Conservation (phyloP, 1,140 invertebrate genomes). For the Orussus abietinus region DNA sequence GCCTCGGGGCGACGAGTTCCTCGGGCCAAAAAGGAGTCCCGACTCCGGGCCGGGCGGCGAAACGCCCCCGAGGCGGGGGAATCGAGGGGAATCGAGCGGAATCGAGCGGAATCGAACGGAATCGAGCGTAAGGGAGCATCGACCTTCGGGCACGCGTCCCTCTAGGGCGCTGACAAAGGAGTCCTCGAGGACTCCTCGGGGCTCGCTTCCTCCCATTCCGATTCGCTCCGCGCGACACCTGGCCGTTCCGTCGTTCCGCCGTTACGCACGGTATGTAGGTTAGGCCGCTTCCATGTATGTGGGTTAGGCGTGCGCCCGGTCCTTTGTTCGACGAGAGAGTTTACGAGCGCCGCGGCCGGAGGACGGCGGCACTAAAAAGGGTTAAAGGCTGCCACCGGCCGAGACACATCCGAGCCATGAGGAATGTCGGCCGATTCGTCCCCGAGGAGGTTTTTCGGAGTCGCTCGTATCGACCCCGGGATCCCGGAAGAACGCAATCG, state of each 20-base stretch:
- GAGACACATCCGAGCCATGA: too few species aligned
- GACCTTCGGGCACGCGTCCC: slow-evolving; percentile 38
- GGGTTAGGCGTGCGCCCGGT: background rate
- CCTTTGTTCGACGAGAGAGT: slow-evolving; percentile 1
- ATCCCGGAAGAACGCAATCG: too few species aligned
- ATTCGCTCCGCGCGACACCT: background rate
- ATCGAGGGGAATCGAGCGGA: background rate
- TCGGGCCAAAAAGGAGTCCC: too few species aligned
- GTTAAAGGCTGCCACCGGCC: background rate
- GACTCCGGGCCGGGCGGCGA: too few species aligned
- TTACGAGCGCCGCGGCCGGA: background rate
- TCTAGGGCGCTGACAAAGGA: background rate
- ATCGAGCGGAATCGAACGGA: slow-evolving; percentile 27
- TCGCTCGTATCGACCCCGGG: too few species aligned
- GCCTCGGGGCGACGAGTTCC: too few species aligned
- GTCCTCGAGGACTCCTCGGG: background rate
- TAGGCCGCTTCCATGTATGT: background rate
- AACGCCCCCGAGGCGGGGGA: too few species aligned
- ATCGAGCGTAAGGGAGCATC: slow-evolving; percentile 30
- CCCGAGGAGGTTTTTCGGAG: too few species aligned
- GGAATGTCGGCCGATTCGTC: too few species aligned
- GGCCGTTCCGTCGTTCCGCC: background rate
- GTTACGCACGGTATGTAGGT: background rate
- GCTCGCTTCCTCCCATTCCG: background rate
- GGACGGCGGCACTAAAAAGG: background rate